Base-by-base conservation (phyloP, 2,797 vertebrate species). In the Bucorvus abyssinicus region DNA sequence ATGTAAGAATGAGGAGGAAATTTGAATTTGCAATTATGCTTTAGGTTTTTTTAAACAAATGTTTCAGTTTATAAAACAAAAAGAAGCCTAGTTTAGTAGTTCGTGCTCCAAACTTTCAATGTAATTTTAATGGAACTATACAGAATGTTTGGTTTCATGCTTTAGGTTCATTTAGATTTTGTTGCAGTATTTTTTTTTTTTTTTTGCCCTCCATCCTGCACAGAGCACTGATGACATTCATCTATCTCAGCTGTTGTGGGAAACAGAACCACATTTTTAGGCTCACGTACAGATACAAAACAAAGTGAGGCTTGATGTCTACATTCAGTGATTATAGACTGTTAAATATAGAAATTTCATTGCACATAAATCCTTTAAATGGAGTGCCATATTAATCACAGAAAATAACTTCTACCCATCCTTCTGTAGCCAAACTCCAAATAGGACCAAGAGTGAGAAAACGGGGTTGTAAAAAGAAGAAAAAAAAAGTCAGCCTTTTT, bases 1-100 rank as follows among this genome's bases (percentile, higher is more conserved):
- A 32, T 89, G 32, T 84, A 88, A 97, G 92, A 96, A 94, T 91
- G 63, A 89, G 45, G 76, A 89, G 71, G 71, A 95, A 95, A 95
- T 95, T 90, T 92, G 81, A 94, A 87, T 92, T 92, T 89, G 73
- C 92, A 94, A 95, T 97, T 97, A 93, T 42, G 57, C 70, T 95
- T 85, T 78, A 70, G 67, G 69, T 92, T 95, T 94, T 84, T 90
- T 86, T 73, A 55, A 89, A 89, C 75, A 90, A 90, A 77, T 0
- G 0, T 78, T 90, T 38, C 36, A 30, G 63, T 91, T 94, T 90
- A 76, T 89, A 74, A 91, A 89, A 61, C 34, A 78, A 84, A 95
- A 96, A 93, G n/a, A 79, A 87, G 53, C n/a, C 65, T 95, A 91
- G 78, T 94, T 95, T 92, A 53, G 74, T 84, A 94, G 91, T 93